Conservation (phyloP, 2,888 invertebrate genomes). For the Drosophila robusta region DNA sequence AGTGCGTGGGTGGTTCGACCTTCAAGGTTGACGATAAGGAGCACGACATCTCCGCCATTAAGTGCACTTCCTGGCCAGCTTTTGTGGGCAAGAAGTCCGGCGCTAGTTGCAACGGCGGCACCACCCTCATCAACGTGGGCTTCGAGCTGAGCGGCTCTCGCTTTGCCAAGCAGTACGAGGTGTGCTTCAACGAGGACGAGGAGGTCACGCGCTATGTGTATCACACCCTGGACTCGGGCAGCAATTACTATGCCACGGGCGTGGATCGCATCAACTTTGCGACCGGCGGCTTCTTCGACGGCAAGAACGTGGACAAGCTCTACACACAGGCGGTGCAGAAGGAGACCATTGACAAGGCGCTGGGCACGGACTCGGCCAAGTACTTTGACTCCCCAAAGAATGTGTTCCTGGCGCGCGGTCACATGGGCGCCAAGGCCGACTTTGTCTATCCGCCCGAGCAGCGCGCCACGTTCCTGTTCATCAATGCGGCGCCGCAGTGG, state of each 20-base stretch:
- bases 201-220: constrained; percentile 83
- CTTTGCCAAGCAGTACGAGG: constrained; percentile 82
- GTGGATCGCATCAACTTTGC: constrained; percentile 81
- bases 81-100: constrained; percentile 76
- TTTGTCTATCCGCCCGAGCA: constrained; percentile 86
- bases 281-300: constrained; percentile 76
- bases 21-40: constrained; percentile 62
- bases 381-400: constrained; percentile 65
- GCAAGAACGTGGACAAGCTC: constrained; percentile 76
- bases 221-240: constrained; percentile 81
- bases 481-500: constrained; percentile 87
- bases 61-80: constrained; percentile 78
- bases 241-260: constrained; percentile 83
- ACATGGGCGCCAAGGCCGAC: constrained; percentile 86
- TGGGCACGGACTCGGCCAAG: constrained; percentile 66
- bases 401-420: constrained; percentile 85
- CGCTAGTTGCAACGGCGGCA: constrained; percentile 72
- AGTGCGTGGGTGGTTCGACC: constrained; percentile 66
- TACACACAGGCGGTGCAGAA: constrained; percentile 82
- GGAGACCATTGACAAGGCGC: constrained; percentile 74
- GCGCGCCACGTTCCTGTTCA: constrained; percentile 86
- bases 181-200: constrained; percentile 83
- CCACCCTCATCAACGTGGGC: constrained; percentile 81
- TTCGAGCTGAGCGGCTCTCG: constrained; percentile 69
- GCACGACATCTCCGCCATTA: constrained; percentile 71